These are phyloP conservation scores for Cryptoleucopteryx plumbea DNA, from an alignment of 2,113 vertebrate genomes.

Conservation along the genomic window DNA sequence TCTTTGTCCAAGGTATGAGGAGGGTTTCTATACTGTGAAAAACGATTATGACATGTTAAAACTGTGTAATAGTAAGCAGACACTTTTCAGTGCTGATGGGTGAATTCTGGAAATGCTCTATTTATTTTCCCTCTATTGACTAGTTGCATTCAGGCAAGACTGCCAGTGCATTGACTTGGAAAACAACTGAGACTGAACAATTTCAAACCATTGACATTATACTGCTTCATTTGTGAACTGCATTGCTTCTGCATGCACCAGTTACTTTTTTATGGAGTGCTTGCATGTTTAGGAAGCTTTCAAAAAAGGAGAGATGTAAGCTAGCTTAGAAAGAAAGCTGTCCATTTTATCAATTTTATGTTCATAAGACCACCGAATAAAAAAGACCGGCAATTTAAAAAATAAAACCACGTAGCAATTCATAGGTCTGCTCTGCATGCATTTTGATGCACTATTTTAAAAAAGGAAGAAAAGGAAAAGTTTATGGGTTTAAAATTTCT, in stretches of 20 bases:
- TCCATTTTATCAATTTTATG: conserved; percentile 18
- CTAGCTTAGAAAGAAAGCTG: conserved; percentile 39
- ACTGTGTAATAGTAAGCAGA: conserved; percentile 75
- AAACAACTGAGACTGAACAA: conserved; percentile 77
- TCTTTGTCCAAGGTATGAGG: conserved; percentile 61
- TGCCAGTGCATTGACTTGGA: conserved; percentile 78
- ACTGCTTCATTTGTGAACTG: conserved; percentile 71
- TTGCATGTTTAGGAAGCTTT: conserved; percentile 65
- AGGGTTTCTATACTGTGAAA: conserved; percentile 71
- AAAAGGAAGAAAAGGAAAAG: background rate
- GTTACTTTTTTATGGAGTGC: conserved; percentile 70
- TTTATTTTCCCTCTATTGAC: conserved; percentile 79
- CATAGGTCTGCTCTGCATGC: conserved; percentile 5
- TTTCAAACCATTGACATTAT: conserved; percentile 72
- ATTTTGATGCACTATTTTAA: background rate
- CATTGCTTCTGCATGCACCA: conserved; percentile 66
- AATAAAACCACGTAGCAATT: conserved; percentile 12
- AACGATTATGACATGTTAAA: conserved; percentile 85
- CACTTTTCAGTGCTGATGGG: conserved; percentile 73
- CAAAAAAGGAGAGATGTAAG: conserved; percentile 24
- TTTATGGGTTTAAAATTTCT: conserved; percentile 46
- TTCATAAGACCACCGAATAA: background rate
- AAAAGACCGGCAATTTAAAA: conserved; percentile 25
- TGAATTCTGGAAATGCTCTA: conserved; percentile 77
- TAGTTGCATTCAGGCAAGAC: conserved; percentile 78